Evolutionary conservation across 2,113 vertebrate species (phyloP).

Genomic region (Hypocryptadius cinnamomeus): DNA sequence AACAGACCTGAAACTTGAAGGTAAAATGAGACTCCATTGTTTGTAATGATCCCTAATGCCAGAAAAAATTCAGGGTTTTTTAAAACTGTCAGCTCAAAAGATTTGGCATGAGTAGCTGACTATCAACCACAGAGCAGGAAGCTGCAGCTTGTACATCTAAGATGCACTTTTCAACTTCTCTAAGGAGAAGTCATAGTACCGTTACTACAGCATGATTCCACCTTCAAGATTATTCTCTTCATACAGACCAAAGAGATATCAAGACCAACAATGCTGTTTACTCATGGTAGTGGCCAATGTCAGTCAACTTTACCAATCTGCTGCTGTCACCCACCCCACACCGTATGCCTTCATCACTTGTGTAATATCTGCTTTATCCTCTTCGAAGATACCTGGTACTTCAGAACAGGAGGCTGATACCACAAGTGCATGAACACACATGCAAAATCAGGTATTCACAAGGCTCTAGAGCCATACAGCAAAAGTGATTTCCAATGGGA

Average conservation of each 20-base stretch:
- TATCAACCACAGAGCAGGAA: neutral
- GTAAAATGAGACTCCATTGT: neutral
- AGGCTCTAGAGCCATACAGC: neutral
- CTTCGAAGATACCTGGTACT: neutral
- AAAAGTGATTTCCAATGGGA: neutral
- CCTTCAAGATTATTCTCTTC: neutral
- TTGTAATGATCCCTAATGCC: neutral
- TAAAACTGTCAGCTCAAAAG: neutral
- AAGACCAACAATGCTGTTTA: neutral
- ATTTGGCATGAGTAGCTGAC: neutral
- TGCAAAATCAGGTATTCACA: neutral
- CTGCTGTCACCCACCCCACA: neutral
- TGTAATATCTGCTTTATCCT: neutral
- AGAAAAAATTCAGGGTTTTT: rapidly evolving
- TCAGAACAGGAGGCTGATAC: neutral
- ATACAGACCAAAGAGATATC: neutral
- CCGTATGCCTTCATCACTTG: neutral
- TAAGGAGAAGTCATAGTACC: neutral
- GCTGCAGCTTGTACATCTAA: neutral
- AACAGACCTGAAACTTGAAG: neutral
- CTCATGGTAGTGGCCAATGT: neutral
- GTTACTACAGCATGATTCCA: neutral
- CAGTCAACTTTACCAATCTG: neutral
- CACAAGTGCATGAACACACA: neutral
- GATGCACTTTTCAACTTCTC: neutral